Evolutionary conservation across 2,888 invertebrate species (phyloP), one percentile per base, ranked within the genome.

Genomic region (Theretra japonica): DNA sequence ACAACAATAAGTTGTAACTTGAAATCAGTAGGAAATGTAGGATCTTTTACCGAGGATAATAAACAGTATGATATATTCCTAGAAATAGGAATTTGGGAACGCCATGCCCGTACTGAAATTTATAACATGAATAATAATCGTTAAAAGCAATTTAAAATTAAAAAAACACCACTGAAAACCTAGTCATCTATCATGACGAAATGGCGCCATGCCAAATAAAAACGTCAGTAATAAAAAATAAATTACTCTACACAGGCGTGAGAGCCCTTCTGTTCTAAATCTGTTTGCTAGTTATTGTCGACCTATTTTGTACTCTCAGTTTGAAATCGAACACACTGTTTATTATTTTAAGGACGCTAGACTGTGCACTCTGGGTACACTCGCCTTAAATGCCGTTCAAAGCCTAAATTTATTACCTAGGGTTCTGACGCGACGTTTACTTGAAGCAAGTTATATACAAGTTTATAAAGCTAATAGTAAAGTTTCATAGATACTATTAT

Each of bases 261-360:
- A 88, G 86, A 81, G 88, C 88, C 87, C 88, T 90, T 87, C 75
- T 72, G 73, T 73, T 82, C 86, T 86, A 87, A 86, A 88, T 83
- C 76, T 75, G 77, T 83, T 83, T 75, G 76, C 73, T 73, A 80
- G 81, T 83, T 83, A 85, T 83, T 79, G 78, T 80, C 85, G 89
- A 86, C 89, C 90, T 80, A 86, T 81, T 88, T 65, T 7, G 41
- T 48, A 23, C 11, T 17, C 5, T 2, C 23, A 41, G 65, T 2
- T 21, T 65, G 23, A 23, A 65, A 65, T 48, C 48, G 23, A 65
- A 65, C 65, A 65, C 17, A 17, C 65, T 25, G 65, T 23, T 48
- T 65, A 65, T 48, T 21, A 23, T 65, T 60, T 33, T 60, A 41
- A 15, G 41, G 5, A 65, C 48, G 23, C 41, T 65, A 17, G 65